These are phyloP conservation scores for Schizothorax lantsangensis DNA, from an alignment of 2,797 vertebrate genomes.

Conservation along the genomic window DNA sequence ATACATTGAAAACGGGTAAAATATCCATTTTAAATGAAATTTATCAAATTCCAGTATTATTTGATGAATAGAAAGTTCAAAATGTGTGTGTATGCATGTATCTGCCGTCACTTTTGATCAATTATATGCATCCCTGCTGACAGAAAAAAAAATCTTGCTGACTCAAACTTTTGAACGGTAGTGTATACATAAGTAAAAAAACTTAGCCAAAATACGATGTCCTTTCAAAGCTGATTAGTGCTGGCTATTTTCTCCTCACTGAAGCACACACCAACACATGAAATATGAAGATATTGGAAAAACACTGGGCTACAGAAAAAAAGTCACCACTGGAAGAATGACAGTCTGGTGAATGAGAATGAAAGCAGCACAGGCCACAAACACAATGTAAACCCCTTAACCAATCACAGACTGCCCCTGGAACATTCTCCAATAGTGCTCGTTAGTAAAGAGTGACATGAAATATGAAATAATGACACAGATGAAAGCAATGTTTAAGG, in stretches of 20 bases:
- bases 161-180: background rate
- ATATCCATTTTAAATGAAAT: background rate
- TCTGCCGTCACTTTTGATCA: background rate
- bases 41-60: background rate
- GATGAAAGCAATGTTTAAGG: slow-evolving; percentile 16
- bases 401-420: background rate
- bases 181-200: background rate
- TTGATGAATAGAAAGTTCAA: background rate
- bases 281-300: slow-evolving; percentile 12
- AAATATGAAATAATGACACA: slow-evolving; percentile 22
- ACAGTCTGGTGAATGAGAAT: slow-evolving; percentile 12
- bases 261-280: slow-evolving; percentile 16
- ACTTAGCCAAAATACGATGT: background rate
- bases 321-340: background rate
- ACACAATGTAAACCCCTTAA: slow-evolving; percentile 10
- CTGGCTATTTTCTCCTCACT: slow-evolving; percentile 22
- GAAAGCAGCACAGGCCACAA: slow-evolving; percentile 1
- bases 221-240: background rate
- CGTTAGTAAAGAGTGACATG: slow-evolving; percentile 19
- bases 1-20: background rate
- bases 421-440: background rate
- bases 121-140: background rate
- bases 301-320: slow-evolving; percentile 2
- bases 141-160: background rate
- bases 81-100: background rate